phyloP scores from a whole-genome alignment of 2,888 invertebrate species.

The Acronicta leporina region DNA sequence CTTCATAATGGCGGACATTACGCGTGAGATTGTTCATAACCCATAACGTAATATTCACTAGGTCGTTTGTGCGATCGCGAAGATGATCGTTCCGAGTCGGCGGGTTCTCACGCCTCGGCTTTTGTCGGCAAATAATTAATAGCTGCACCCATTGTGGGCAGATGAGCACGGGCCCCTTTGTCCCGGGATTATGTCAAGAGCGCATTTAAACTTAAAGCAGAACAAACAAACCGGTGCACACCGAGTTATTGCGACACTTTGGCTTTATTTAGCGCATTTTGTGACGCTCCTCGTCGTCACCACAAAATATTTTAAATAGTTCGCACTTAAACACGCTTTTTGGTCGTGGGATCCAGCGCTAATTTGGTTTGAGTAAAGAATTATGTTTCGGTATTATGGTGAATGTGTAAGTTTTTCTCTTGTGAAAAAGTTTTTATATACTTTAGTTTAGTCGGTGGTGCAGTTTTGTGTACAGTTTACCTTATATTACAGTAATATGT shows the following conservation, averaged over 20 bases:
- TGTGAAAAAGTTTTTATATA: no score
- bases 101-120: conserved; percentile 68
- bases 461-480: no score
- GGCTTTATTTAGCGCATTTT: conserved; percentile 48
- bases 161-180: conserved; percentile 70
- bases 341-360: conserved; percentile 19
- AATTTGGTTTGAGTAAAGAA: conserved; percentile 36
- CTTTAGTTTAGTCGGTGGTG: no score
- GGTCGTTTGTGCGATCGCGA: conserved; percentile 55
- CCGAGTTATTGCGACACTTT: conserved; percentile 60
- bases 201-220: conserved; percentile 63
- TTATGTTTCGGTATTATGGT: conserved; percentile 19
- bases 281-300: conserved; percentile 30
- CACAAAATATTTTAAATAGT: conserved; percentile 53
- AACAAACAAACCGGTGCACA: conserved; percentile 63
- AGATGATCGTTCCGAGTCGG: conserved; percentile 65
- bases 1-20: conserved; percentile 47
- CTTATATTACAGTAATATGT: no score
- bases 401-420: neutral
- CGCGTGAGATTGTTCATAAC: conserved; percentile 57
- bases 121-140: conserved; percentile 79
- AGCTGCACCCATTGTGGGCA: conserved; percentile 72
- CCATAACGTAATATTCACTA: conserved; percentile 59
- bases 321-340: conserved; percentile 37
- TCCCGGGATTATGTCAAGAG: conserved; percentile 63